Evolutionary conservation across 2,113 vertebrate species (phyloP).

Genomic region (Mesoclemmys tuberculata): DNA sequence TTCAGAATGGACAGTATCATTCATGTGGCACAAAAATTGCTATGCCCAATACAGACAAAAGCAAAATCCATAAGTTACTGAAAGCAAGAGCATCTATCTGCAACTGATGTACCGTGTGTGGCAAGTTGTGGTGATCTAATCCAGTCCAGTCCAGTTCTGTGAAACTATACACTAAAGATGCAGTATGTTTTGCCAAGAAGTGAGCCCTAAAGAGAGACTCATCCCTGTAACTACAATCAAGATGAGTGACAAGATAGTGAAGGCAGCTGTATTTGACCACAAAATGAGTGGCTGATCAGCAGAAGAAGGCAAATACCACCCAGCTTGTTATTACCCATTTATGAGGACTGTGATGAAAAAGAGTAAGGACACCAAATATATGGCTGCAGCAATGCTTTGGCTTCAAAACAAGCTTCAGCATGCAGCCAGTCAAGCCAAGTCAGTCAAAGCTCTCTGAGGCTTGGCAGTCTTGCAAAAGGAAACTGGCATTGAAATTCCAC

Average conservation of each 20-base stretch:
- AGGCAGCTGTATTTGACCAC: not conserved
- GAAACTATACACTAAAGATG: not conserved
- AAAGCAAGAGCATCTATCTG: not conserved
- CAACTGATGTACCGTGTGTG: not conserved
- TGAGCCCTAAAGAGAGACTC: not conserved
- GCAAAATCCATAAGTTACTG: not conserved
- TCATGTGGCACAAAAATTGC: not conserved
- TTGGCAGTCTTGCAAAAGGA: not conserved
- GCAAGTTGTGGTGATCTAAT: not conserved
- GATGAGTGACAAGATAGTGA: not conserved
- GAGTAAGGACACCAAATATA: not conserved
- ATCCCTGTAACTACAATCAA: not conserved
- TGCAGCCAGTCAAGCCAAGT: not conserved
- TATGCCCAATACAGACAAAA: not conserved
- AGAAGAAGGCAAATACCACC: not conserved
- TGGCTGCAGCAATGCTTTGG: not conserved
- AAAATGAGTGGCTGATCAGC: not conserved
- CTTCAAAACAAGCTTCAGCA: not conserved
- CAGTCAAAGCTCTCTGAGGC: not conserved
- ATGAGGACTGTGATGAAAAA: not conserved
- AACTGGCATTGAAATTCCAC: not conserved
- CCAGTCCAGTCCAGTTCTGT: not conserved
- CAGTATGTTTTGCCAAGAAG: not conserved
- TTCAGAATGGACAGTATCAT: not conserved
- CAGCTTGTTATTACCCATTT: not conserved